Evolutionary conservation across 2,797 vertebrate species (phyloP).

Genomic region (Moxostoma hubbsi): DNA sequence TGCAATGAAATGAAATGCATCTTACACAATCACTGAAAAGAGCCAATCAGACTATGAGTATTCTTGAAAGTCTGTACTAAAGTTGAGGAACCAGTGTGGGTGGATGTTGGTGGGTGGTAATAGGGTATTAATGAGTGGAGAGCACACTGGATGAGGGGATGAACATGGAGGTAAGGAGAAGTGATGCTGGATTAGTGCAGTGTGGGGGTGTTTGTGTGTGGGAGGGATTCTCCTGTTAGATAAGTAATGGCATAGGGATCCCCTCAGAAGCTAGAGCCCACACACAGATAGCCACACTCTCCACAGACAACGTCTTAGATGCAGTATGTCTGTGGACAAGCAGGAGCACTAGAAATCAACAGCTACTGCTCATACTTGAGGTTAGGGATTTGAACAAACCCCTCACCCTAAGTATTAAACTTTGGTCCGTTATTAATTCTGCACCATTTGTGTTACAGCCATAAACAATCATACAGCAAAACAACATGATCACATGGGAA

Average conservation of each 20-base stretch:
- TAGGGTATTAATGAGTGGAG: conserved; percentile 76
- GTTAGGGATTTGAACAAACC: no score
- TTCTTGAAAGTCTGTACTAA: conserved; percentile 68
- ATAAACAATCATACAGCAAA: no score
- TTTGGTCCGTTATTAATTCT: no score
- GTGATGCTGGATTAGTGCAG: conserved; percentile 55
- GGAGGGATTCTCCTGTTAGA: conserved; percentile 68
- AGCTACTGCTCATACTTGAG: no score
- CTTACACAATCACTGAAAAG: conserved; percentile 63
- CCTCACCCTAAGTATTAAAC: no score
- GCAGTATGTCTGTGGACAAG: conserved; percentile 18
- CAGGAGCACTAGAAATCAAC: no score
- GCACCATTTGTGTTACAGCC: no score
- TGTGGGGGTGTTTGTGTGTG: conserved; percentile 44
- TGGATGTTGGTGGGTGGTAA: conserved; percentile 73
- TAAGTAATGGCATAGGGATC: conserved; percentile 65
- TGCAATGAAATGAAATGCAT: conserved; percentile 63
- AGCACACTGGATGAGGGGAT: conserved; percentile 33
- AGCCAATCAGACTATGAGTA: conserved; percentile 41
- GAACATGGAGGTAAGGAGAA: conserved; percentile 25
- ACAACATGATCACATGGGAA: no score
- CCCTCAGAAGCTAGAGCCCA: conserved; percentile 58
- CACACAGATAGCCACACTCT: no score
- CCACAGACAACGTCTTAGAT: conserved; percentile 16
- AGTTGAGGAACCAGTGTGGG: conserved; percentile 63